These are phyloP conservation scores for Fratercula arctica DNA, from an alignment of 2,797 vertebrate species.

Conservation along the genomic window DNA sequence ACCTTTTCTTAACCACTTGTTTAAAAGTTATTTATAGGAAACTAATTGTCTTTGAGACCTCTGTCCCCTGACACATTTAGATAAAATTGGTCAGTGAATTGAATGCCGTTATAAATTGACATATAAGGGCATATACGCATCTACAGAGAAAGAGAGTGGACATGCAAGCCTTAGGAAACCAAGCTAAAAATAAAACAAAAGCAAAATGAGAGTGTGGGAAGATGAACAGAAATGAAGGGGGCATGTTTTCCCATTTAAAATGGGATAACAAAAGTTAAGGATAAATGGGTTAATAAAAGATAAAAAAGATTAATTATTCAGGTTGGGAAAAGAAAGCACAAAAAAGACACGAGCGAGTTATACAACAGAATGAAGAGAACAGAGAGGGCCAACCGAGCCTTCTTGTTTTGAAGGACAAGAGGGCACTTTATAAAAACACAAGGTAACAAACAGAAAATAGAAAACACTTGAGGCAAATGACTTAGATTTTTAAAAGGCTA, in stretches of 20 bases:
- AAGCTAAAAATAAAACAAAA: neutral
- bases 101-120: neutral
- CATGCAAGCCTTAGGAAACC: neutral
- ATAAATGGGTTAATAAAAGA: neutral
- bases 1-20: neutral
- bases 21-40: neutral
- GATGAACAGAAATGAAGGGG: neutral
- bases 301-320: neutral
- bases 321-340: neutral
- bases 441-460: neutral
- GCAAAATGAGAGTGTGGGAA: neutral
- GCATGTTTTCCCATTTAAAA: neutral
- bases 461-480: neutral
- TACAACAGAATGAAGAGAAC: neutral
- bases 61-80: neutral
- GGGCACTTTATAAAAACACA: neutral
- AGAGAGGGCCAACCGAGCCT: neutral
- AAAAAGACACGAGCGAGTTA: neutral
- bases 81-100: neutral
- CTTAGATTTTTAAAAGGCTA: neutral
- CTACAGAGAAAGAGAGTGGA: neutral
- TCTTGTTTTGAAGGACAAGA: conserved; percentile 31
- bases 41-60: neutral
- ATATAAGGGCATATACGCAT: neutral
- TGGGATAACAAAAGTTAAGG: too few relatives aligned